Conservation (phyloP, 2,888 invertebrate genomes). For the Encarsia formosa region DNA sequence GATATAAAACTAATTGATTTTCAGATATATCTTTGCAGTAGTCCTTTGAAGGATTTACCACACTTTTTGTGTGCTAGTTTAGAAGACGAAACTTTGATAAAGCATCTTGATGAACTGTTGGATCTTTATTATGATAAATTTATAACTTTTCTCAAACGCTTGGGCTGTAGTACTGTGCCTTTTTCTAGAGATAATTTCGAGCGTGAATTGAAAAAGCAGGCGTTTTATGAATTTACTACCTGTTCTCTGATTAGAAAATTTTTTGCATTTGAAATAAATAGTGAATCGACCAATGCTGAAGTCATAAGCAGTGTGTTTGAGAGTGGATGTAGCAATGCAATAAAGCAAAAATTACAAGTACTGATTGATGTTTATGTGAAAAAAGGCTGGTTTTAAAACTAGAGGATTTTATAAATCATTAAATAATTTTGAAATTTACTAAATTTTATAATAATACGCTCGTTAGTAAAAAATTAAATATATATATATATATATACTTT, state of each 20-base stretch:
- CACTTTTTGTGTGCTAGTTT: conserved; percentile 58
- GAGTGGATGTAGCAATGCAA: not conserved
- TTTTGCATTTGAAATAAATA: not conserved
- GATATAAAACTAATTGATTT: conserved; percentile 60
- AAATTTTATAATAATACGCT: no score
- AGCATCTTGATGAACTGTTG: conserved; percentile 53
- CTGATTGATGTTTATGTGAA: no score
- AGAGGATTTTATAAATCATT: no score
- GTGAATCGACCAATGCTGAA: not conserved
- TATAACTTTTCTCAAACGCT: conserved; percentile 47
- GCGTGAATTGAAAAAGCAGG: conserved; percentile 30
- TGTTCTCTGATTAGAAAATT: conserved; percentile 19
- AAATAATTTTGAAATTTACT: no score
- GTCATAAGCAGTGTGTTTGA: not conserved
- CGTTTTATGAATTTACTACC: conserved; percentile 35
- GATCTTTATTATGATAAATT: conserved; percentile 55
- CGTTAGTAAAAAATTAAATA: no score
- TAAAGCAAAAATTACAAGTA: not conserved
- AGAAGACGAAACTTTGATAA: conserved; percentile 47
- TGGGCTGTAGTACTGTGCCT: conserved; percentile 44
- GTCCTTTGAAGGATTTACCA: conserved; percentile 55
- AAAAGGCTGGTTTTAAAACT: no score
- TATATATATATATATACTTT: no score
- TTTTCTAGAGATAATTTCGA: conserved; percentile 35
- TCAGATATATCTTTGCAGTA: conserved; percentile 56